Conservation (phyloP, 1,140 invertebrate genomes). For the Chionoecetes opilio region DNA sequence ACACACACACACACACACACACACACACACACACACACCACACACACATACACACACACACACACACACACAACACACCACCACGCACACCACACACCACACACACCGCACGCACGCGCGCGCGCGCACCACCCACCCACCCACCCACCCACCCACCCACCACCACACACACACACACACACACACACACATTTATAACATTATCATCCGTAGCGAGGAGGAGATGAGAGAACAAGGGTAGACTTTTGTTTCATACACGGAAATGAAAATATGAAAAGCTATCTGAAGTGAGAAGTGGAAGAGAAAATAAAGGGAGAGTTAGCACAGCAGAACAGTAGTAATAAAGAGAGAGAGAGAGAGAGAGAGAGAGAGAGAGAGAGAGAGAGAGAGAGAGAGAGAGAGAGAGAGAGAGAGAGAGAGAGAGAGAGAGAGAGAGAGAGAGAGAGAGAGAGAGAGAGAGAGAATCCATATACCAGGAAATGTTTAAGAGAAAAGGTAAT, state of each 20-base stretch:
- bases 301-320: slow-evolving; percentile 12
- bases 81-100: slow-evolving; percentile 3
- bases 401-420: not conserved
- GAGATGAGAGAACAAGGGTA: not conserved
- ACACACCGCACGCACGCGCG: slow-evolving; percentile 5
- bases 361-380: slow-evolving; percentile 34
- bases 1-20: not conserved
- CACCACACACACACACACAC: not conserved
- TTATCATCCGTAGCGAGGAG: not conserved
- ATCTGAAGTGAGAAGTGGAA: slow-evolving; percentile 10
- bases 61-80: not conserved
- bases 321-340: not conserved
- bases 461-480: not conserved
- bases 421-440: not conserved
- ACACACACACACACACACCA: no score
- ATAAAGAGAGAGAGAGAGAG: slow-evolving; percentile 7
- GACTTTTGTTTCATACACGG: not conserved
- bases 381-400: not conserved
- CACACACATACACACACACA: not conserved
- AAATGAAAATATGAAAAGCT: not conserved
- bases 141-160: not conserved
- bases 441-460: slow-evolving; percentile 34
- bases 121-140: not conserved
- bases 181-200: not conserved
- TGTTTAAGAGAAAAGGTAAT: not conserved